These are phyloP conservation scores for Osedax frankpressi DNA, from an alignment of 2,888 invertebrate genomes.

Conservation along the genomic window DNA sequence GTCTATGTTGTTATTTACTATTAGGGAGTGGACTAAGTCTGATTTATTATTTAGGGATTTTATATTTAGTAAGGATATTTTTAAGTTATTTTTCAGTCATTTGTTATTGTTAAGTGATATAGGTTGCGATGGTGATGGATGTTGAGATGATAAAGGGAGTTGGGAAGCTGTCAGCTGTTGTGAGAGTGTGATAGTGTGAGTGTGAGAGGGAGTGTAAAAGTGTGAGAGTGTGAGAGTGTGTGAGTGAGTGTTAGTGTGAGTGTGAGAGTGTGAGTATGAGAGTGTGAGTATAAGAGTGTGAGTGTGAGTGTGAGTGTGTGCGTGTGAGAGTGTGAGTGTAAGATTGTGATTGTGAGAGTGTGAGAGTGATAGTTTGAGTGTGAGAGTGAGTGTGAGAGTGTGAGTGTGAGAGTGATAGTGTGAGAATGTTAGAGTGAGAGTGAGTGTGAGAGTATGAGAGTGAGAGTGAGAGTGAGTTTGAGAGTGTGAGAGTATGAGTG, in stretches of 20 bases:
- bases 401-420: background rate
- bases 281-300: slow-evolving; percentile 10
- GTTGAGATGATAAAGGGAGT: no score
- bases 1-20: no score
- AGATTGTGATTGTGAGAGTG: slow-evolving; percentile 1
- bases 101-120: no score
- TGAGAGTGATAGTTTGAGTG: background rate
- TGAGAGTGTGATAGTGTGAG: no score
- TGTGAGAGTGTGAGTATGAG: slow-evolving; percentile 16
- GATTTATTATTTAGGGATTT: no score
- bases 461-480: slow-evolving; percentile 19
- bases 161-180: no score
- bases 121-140: no score
- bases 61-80: no score
- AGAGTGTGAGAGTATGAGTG: slow-evolving; percentile 3
- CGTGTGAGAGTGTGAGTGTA: background rate
- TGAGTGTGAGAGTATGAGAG: slow-evolving; percentile 11
- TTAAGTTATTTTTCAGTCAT: no score
- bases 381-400: background rate
- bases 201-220: background rate
- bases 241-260: slow-evolving; percentile 8
- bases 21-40: no score
- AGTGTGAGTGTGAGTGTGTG: slow-evolving; percentile 5
- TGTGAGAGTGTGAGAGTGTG: slow-evolving; percentile 10
- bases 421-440: background rate